These are phyloP conservation scores for Platanista minor DNA, from an alignment of 2,113 vertebrate species.

Conservation along the genomic window DNA sequence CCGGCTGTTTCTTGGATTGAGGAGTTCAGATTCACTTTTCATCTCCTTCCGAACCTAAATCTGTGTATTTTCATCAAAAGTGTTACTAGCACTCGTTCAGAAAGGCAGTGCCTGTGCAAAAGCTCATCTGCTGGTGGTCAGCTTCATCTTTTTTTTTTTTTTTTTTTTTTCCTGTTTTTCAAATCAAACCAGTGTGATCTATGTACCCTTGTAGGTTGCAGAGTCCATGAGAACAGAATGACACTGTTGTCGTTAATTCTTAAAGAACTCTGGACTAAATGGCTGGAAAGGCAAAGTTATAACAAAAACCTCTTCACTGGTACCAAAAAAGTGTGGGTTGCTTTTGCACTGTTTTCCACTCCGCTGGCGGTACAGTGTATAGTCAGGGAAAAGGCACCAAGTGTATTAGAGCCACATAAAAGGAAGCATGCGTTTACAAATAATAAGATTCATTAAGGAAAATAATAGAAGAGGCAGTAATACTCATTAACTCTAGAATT, in stretches of 20 bases:
- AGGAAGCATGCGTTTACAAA: constrained; percentile 65
- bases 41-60: neutral
- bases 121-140: neutral
- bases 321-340: constrained; percentile 4
- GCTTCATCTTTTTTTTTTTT: neutral
- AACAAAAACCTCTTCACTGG: constrained; percentile 50
- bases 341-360: constrained; percentile 39
- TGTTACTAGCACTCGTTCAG: neutral
- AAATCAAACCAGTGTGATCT: constrained; percentile 38
- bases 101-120: constrained; percentile 22
- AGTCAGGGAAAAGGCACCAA: constrained; percentile 47
- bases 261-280: constrained; percentile 41
- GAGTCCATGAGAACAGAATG: neutral
- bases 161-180: neutral
- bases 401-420: constrained; percentile 44
- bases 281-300: constrained; percentile 45
- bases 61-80: neutral
- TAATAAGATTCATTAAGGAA: constrained; percentile 73
- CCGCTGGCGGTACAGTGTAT: constrained; percentile 36
- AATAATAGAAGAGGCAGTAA: constrained; percentile 74
- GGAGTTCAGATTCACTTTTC: neutral
- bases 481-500: constrained; percentile 70
- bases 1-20: neutral
- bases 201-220: neutral
- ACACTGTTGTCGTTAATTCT: constrained; percentile 38